These are phyloP conservation scores for Tympanuchus pallidicinctus DNA, from an alignment of 2,113 vertebrate species.

Conservation along the genomic window DNA sequence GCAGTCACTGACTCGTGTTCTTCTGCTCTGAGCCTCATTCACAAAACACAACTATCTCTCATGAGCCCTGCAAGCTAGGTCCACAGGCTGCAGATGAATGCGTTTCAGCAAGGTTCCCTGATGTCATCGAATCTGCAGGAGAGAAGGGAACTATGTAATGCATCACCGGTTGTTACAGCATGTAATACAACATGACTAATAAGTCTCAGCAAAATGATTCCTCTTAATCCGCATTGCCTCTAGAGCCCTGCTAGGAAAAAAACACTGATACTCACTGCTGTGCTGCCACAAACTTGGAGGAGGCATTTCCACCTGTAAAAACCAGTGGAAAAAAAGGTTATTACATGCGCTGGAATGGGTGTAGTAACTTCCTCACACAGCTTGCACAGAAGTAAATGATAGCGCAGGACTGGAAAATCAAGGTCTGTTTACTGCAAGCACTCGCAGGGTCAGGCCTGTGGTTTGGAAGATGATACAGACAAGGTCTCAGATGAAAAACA, in stretches of 20 bases:
- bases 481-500: slow-evolving; percentile 64
- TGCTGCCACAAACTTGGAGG: background rate
- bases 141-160: background rate
- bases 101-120: background rate
- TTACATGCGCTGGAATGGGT: slow-evolving; percentile 11
- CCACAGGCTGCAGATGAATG: background rate
- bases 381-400: slow-evolving; percentile 51
- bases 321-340: background rate
- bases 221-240: background rate
- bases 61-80: background rate
- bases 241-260: background rate
- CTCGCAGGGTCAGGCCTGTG: slow-evolving; percentile 60
- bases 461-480: slow-evolving; percentile 63
- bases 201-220: background rate
- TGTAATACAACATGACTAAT: background rate
- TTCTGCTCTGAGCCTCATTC: slow-evolving; percentile 5
- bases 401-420: slow-evolving; percentile 62
- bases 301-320: slow-evolving; percentile 42
- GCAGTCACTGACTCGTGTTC: background rate
- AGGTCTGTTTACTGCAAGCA: slow-evolving; percentile 59
- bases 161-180: background rate
- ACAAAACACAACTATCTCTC: background rate
- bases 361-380: background rate
- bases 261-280: background rate
- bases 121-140: background rate